Evolutionary conservation across 2,888 invertebrate species (phyloP).

Genomic region (Chrysolina americana): DNA sequence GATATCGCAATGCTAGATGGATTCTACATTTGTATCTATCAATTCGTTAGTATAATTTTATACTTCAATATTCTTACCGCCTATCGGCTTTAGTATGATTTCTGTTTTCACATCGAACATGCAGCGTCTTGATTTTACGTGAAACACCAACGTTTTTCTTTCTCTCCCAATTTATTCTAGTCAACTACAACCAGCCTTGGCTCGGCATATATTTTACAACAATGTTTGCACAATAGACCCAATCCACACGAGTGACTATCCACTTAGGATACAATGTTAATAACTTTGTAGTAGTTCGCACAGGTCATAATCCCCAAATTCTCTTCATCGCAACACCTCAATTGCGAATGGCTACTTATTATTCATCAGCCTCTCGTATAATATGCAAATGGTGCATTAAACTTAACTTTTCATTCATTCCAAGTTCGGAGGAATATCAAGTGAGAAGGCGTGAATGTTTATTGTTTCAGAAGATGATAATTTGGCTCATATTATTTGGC

Average conservation of each 20-base stretch:
- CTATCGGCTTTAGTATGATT: too few relatives aligned
- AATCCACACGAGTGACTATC: background rate
- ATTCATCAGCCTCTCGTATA: conserved; percentile 28
- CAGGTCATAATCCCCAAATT: conserved; percentile 15
- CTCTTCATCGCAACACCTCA: conserved; percentile 23
- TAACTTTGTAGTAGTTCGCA: conserved; percentile 7
- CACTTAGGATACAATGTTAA: conserved; percentile 1
- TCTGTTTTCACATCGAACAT: too few relatives aligned
- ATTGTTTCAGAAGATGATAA: conserved; percentile 32
- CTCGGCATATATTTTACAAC: too few relatives aligned
- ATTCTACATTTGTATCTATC: too few relatives aligned
- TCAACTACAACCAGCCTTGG: too few relatives aligned
- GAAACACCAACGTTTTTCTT: too few relatives aligned
- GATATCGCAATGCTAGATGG: too few relatives aligned
- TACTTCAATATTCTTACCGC: too few relatives aligned
- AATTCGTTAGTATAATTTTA: too few relatives aligned
- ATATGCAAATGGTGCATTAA: conserved; percentile 30
- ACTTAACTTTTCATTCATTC: conserved; percentile 30
- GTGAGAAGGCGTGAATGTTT: conserved; percentile 18
- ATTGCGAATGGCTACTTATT: conserved; percentile 19
- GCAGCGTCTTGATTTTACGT: too few relatives aligned
- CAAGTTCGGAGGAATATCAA: conserved; percentile 23
- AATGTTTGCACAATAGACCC: background rate
- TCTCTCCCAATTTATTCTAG: too few relatives aligned
- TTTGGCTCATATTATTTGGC: conserved; percentile 18